phyloP scores from a whole-genome alignment of 2,797 vertebrate genomes.

The Chrysolophus pictus region DNA sequence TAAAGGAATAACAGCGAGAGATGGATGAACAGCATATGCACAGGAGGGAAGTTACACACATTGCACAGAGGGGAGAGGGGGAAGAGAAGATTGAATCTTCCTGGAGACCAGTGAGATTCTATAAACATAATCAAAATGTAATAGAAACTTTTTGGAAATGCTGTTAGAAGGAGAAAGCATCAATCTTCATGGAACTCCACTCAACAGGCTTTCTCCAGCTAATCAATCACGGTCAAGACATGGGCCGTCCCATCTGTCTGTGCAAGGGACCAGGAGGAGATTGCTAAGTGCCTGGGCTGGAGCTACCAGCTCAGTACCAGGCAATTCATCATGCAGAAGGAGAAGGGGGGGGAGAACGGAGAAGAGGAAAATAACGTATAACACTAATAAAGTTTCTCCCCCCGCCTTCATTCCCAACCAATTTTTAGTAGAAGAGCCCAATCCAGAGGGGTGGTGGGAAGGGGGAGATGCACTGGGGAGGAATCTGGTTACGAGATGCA shows the following conservation, averaged over 20 bases:
- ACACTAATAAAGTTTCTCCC: slow-evolving; percentile 82
- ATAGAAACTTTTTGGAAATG: slow-evolving; percentile 90
- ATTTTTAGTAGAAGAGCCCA: slow-evolving; percentile 81
- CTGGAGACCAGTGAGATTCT: slow-evolving; percentile 83
- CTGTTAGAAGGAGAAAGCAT: slow-evolving; percentile 88
- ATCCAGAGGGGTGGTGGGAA: slow-evolving; percentile 24
- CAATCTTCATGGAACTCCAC: slow-evolving; percentile 88
- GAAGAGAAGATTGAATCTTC: slow-evolving; percentile 82
- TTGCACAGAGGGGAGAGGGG: slow-evolving; percentile 62
- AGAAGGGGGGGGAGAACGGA: slow-evolving; percentile 34
- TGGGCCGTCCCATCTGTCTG: slow-evolving; percentile 85
- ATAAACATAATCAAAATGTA: slow-evolving; percentile 89
- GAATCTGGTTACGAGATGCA: slow-evolving; percentile 59
- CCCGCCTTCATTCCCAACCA: slow-evolving; percentile 70
- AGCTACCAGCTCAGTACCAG: slow-evolving; percentile 81
- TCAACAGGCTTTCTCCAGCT: slow-evolving; percentile 88
- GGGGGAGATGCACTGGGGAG: slow-evolving; percentile 43
- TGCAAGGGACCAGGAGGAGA: slow-evolving; percentile 81
- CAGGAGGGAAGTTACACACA: slow-evolving; percentile 56
- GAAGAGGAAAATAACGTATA: slow-evolving; percentile 81
- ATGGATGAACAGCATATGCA: slow-evolving; percentile 54
- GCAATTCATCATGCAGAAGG: slow-evolving; percentile 83
- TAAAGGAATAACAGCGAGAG: slow-evolving; percentile 38
- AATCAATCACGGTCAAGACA: slow-evolving; percentile 88
- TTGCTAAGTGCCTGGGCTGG: slow-evolving; percentile 80